These are phyloP conservation scores for Tetropium fuscum DNA, from an alignment of 2,888 invertebrate genomes.

Conservation along the genomic window DNA sequence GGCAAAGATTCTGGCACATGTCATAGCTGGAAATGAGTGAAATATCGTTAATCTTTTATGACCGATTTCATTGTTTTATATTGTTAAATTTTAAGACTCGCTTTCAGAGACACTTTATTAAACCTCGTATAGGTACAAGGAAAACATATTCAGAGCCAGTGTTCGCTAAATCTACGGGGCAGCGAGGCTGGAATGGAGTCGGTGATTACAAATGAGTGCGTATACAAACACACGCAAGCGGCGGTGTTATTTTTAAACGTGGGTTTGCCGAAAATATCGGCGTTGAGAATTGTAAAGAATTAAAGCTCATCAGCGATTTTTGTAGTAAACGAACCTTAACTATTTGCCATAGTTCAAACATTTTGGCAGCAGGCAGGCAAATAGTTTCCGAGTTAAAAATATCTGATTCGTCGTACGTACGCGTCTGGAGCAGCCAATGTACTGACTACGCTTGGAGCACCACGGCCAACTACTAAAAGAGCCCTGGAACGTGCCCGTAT, in stretches of 20 bases:
- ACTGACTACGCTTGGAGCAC: no score
- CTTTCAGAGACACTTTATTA: no score
- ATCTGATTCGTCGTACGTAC: conserved; percentile 52
- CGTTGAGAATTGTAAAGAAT: conserved; percentile 25
- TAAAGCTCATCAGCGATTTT: conserved; percentile 48
- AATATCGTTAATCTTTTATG: no score
- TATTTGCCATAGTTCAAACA: conserved; percentile 64
- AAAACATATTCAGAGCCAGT: no score
- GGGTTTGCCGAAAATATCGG: conserved; percentile 15
- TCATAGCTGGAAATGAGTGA: no score
- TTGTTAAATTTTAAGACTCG: no score
- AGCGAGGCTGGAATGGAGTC: conserved; percentile 1
- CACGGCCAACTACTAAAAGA: no score
- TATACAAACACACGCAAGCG: background rate
- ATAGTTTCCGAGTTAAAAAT: conserved; percentile 65
- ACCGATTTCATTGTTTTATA: no score
- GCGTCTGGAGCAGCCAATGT: conserved; percentile 33
- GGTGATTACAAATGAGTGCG: conserved; percentile 6
- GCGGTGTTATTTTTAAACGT: conserved; percentile 3
- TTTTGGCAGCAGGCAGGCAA: conserved; percentile 64
- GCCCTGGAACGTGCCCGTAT: no score
- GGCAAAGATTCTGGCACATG: no score
- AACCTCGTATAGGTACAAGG: no score
- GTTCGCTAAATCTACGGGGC: no score
- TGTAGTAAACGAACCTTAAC: conserved; percentile 60